Base-by-base conservation (phyloP, 2,113 vertebrate genomes). In the Podarcis raffonei region DNA sequence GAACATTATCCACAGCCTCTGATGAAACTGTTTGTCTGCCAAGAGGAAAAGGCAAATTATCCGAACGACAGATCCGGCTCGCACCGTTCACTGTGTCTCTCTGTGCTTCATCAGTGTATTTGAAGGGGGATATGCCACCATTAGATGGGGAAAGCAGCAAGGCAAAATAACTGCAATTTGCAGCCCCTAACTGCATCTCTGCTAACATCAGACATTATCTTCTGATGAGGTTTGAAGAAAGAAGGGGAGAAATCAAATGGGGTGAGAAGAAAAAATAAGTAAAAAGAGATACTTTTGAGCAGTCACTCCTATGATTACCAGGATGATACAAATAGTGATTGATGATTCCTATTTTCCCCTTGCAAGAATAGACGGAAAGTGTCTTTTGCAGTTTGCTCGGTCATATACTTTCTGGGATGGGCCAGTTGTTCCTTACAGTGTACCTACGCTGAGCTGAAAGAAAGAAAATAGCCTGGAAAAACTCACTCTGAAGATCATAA, bases 81-180 rank as follows among this genome's bases (percentile, higher is more conserved):
- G 11, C 22, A 48, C 18, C 30, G 16, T 66, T 86, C 42, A 72
- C 53, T 85, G 27, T 16, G 30, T 18, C 15, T 81, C 30, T 85
- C 72, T 74, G 22, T 57, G 85, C 39, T 79, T 93, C 85, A 77
- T 91, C 75, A 68, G 30, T 6, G n/a, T 25, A 81, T 78, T 82
- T 80, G 35, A 53, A 62, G 81, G 48, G 86, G 91, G 90, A 87
- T 13, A 76, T 30, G 30, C 1, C 53, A 48, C 66, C 72, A n/a
- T 90, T 57, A 93, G 25, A 77, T 4, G 15, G 79, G 32, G 11
- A 89, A 93, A 83, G 89, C 59, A 81, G 6, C 57, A 85, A 59
- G 76, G 37, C 68, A 76, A 85, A 89, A 93, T 57, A 84, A 84
- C 53, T 66, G 42, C 75, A 85, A 69, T 89, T 90, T 91, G 30